A percentile compares a stretch with the other conserved stretches of the same genome.
Conservation (phyloP, 2,888 invertebrate species). For the Helicoverpa assulta region DNA sequence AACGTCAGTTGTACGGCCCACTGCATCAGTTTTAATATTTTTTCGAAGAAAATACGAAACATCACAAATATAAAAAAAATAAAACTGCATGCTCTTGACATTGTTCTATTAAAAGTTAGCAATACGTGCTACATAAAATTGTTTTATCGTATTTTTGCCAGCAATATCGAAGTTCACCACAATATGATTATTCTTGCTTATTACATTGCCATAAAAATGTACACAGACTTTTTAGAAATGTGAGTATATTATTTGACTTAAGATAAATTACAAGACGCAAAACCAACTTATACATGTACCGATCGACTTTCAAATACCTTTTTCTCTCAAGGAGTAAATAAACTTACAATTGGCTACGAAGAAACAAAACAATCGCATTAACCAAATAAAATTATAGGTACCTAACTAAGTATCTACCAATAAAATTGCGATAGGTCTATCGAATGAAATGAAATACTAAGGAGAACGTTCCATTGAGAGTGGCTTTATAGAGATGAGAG, state of each 20-base stretch:
- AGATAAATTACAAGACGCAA: not conserved
- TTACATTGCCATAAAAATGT: slow-evolving; percentile 1
- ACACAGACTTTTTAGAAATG: not conserved
- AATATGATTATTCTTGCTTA: slow-evolving; percentile 1
- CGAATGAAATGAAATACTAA: slow-evolving; percentile 24
- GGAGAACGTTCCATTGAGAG: slow-evolving; percentile 25
- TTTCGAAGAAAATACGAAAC: not conserved
- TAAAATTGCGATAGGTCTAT: not conserved
- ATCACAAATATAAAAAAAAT: not conserved
- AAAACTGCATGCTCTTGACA: not conserved
- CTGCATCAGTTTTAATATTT: not conserved
- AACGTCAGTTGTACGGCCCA: not conserved
- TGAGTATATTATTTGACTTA: not conserved
- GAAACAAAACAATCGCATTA: not conserved
- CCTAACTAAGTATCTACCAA: not conserved
- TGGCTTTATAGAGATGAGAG: slow-evolving; percentile 28
- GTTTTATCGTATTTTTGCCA: not conserved
- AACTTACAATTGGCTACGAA: not conserved
- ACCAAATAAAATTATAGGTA: not conserved
- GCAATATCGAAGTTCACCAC: not conserved
- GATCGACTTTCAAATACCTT: not conserved
- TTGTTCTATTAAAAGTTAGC: not conserved
- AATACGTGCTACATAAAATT: not conserved
- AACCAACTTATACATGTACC: not conserved
- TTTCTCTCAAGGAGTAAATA: not conserved